Conservation (phyloP, 2,113 vertebrate genomes). For the Callocephalon fimbriatum region DNA sequence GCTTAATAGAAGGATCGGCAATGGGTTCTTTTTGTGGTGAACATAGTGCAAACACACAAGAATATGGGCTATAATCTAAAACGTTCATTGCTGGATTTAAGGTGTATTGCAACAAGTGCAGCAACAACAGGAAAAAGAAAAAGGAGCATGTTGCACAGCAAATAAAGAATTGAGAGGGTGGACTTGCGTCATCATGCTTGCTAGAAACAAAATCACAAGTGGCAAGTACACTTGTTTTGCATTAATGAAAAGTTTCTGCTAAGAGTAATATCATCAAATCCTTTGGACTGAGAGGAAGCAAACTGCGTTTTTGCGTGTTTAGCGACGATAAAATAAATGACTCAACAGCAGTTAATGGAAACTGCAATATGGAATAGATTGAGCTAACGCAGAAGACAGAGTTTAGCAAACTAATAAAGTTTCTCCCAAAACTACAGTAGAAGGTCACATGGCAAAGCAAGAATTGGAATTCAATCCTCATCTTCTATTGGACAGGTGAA, state of each 20-base stretch:
- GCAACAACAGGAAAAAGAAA: not conserved
- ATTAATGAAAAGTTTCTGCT: conserved; percentile 12
- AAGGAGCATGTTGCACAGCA: not conserved
- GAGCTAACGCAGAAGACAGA: not conserved
- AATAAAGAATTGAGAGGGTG: not conserved
- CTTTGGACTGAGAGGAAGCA: not conserved
- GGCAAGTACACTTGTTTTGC: not conserved
- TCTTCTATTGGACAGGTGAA: conserved; percentile 41
- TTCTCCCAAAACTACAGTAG: not conserved
- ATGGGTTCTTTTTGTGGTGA: not conserved
- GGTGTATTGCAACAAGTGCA: conserved; percentile 22
- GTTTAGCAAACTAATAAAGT: not conserved
- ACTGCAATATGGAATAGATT: not conserved
- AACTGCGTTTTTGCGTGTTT: not conserved
- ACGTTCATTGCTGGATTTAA: not conserved
- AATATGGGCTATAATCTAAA: not conserved
- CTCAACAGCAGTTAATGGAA: not conserved
- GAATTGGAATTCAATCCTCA: not conserved
- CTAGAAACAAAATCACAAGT: not conserved
- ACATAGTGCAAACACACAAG: not conserved
- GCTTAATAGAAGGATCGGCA: not conserved
- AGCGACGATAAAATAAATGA: conserved; percentile 13
- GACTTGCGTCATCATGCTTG: not conserved
- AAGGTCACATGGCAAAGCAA: not conserved
- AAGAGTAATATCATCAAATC: not conserved